A percentile compares a stretch with the other conserved stretches of the same genome.
These are phyloP conservation scores for Irena cyanogastra DNA, from an alignment of 2,113 vertebrate species.

Conservation along the genomic window DNA sequence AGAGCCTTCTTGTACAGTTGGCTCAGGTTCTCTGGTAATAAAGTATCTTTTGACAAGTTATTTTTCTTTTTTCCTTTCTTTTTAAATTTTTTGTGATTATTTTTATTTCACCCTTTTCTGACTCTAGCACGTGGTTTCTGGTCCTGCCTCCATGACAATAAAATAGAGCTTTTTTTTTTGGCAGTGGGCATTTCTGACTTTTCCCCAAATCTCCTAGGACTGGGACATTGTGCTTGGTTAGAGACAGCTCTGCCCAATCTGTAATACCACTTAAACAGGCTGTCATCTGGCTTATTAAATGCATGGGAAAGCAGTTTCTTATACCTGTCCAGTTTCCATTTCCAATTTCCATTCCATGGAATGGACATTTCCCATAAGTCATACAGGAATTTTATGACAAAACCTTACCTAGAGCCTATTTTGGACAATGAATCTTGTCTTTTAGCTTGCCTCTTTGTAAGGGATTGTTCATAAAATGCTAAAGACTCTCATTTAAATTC, in stretches of 20 bases:
- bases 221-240: neutral
- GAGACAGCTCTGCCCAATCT: neutral
- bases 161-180: neutral
- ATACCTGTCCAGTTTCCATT: neutral
- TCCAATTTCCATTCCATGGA: neutral
- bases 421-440: neutral
- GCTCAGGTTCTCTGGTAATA: neutral
- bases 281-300: neutral
- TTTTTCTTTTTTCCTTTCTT: neutral
- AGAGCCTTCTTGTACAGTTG: conserved; percentile 21
- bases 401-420: neutral
- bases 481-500: neutral
- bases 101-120: neutral
- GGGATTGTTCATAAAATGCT: neutral
- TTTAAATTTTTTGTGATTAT: neutral
- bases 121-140: neutral
- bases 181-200: neutral
- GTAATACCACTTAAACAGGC: neutral
- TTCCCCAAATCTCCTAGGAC: neutral
- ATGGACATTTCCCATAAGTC: neutral
- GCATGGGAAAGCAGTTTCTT: neutral
- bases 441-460: neutral
- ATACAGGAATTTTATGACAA: neutral
- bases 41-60: neutral
- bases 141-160: neutral